Conservation (phyloP, 2,797 vertebrate genomes). For the Poeciliopsis paucimaculata region DNA sequence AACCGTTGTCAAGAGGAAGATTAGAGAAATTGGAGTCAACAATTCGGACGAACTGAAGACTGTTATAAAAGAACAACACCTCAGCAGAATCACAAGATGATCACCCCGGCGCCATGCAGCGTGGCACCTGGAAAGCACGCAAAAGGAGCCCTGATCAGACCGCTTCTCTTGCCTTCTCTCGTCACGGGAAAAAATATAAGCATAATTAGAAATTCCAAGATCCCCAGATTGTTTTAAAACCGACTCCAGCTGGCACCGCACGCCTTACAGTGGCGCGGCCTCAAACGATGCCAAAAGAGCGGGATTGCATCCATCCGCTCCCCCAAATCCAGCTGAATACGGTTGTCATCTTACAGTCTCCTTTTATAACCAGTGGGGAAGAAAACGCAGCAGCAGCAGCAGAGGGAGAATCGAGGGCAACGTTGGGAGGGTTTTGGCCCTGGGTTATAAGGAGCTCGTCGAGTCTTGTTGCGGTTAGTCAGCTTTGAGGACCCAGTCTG, state of each 20-base stretch:
- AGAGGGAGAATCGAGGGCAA: slow-evolving; percentile 68
- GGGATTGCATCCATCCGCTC: slow-evolving; percentile 50
- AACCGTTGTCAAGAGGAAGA: neutral
- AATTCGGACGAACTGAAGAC: neutral
- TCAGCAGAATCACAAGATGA: neutral
- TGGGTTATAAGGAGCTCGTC: slow-evolving; percentile 52
- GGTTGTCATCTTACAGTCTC: slow-evolving; percentile 58
- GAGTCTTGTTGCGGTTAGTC: slow-evolving; percentile 67
- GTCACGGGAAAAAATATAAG: slow-evolving; percentile 28
- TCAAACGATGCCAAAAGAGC: slow-evolving; percentile 58
- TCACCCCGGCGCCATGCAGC: neutral
- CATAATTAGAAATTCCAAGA: slow-evolving; percentile 60
- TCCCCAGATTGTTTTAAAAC: slow-evolving; percentile 57
- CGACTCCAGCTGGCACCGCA: slow-evolving; percentile 52
- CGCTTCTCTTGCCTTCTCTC: slow-evolving; percentile 13
- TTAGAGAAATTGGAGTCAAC: neutral
- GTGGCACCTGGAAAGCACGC: too few relatives aligned
- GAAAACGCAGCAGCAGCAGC: slow-evolving; percentile 48
- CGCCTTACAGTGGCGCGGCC: slow-evolving; percentile 51
- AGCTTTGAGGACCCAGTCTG: slow-evolving; percentile 60
- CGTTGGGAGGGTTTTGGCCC: slow-evolving; percentile 67
- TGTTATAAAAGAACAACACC: neutral
- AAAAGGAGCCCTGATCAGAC: neutral
- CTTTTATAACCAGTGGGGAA: slow-evolving; percentile 58
- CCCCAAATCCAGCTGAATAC: slow-evolving; percentile 39